Base-by-base conservation (phyloP, 2,113 vertebrate genomes). In the Notothenia coriiceps region DNA sequence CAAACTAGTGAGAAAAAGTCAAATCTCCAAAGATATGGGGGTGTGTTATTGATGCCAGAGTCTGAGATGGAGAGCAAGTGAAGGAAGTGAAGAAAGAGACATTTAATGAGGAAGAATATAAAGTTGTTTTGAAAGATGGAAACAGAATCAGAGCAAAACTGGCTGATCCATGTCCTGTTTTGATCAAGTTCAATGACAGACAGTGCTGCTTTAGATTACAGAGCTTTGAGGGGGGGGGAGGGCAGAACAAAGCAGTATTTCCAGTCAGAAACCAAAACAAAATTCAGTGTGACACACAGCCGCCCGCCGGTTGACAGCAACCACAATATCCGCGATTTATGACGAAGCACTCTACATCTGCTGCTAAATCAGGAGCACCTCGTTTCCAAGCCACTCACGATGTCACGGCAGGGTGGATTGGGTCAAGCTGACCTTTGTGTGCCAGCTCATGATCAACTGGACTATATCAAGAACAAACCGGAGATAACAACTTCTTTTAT, bases 291-390 rank as follows among this genome's bases (percentile, higher is more conserved):
- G 79, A 88, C 82, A 73, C 84, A 85, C 84, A 85, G 74, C 44
- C 56, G 5, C 68, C 57, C 54, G 5, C 68, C 57, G 5, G 74
- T 71, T 87, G 83, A 88, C 85, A 79, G 70, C 55, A 14, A 91
- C 86, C 82, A 14, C 89, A 88, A 71, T 74, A 82, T 85, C 76
- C 25, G 40, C 56, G 18, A 90, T 89, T 91, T 90, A 91, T 77
- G 82, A 85, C 49, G 7, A 2, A 67, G 65, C 66, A 22, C 68
- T 62, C 40, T 25, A 70, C 85, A 89, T 91, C 72, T 89, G 86
- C 77, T 82, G 82, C 88, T 92, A 85, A 89, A 90, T 92, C 77
- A 85, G 86, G 83, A 84, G 62, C 84, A 82, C 76, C 56, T 69
- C 66, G 65, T 72, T 87, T 86, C 82, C 46, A 56, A 54, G 84